Conservation (phyloP, 2,888 invertebrate species). For the Folsomia candida region DNA sequence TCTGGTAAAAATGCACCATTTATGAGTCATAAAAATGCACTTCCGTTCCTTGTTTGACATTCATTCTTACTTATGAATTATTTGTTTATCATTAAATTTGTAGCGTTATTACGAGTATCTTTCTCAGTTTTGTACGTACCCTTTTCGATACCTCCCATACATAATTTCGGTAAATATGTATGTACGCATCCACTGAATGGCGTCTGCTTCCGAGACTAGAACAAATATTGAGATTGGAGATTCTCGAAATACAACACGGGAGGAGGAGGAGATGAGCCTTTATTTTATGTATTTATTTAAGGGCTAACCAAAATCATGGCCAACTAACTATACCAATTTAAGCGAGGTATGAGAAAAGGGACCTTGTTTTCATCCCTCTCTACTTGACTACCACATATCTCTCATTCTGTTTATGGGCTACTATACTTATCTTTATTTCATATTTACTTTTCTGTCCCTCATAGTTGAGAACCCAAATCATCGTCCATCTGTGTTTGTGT, state of each 20-base stretch:
- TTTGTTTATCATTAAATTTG: not conserved
- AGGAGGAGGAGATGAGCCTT: not conserved
- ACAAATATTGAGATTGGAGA: not conserved
- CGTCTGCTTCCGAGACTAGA: not conserved
- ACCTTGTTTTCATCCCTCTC: too few relatives aligned
- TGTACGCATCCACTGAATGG: not conserved
- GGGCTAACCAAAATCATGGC: not conserved
- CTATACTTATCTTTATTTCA: not conserved
- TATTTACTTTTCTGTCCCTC: not conserved
- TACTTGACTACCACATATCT: too few relatives aligned
- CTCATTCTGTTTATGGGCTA: not conserved
- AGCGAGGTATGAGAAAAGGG: too few relatives aligned
- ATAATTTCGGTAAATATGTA: too few relatives aligned
- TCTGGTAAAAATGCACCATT: too few relatives aligned
- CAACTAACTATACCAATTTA: not conserved
- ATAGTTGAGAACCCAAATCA: not conserved
- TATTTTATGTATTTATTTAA: slow-evolving; percentile 2
- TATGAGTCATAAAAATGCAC: not conserved
- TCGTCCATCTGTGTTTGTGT: too few relatives aligned
- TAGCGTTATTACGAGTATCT: not conserved
- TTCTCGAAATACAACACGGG: not conserved
- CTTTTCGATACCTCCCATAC: not conserved
- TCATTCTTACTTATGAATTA: not conserved
- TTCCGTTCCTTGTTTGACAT: not conserved
- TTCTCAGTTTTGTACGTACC: not conserved